Base-by-base conservation (phyloP, 1,140 invertebrate genomes). In the Trialeurodes vaporariorum region DNA sequence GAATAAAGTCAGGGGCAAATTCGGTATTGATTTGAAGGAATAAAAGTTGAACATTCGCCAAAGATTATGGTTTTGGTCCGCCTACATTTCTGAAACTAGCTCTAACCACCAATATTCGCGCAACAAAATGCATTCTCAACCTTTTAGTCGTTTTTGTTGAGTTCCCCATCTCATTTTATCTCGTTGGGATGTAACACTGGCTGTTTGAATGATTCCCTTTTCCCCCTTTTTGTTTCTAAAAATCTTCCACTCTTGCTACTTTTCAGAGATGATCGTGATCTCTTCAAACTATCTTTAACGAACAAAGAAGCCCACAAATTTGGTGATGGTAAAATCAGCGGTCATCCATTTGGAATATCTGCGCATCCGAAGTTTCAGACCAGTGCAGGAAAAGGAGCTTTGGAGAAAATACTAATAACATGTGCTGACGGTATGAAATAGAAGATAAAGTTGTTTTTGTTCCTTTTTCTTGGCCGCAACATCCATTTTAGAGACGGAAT, bases 341-440 rank as follows among this genome's bases (percentile, higher is more conserved):
- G 96, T 71, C 92, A 85, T 79, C 92, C 95, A 13, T 94, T 90
- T 0, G 88, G 91, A 70, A 86, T 98, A 80, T 90, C 97, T 75
- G 93, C 87, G 82, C 90, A 86, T 84, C 81, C 89, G 78, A 70
- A 82, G 83, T 72, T 75, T 80, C 27, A 81, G 76, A 68, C 77
- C 77, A 24, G 79, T 25, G 82, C 81, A 2, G 85, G 85, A 67
- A 87, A 88, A 75, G 88, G 91, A 73, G 84, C 86, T 40, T 83
- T 86, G 65, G 94, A 98, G 76, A 84, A 94, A 26, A 85, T 98
- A 74, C 82, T 95, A 24, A 84, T 98, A 5, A 90, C 91, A 27
- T 89, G 91, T 63, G 89, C 90, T n/a, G 94, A 98, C 83, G 94
- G 94, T 79, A 81, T 80, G 73, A 83, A n/a, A n/a, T n/a, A n/a